Base-by-base conservation (phyloP, 2,888 invertebrate genomes). In the Leptopilina myrica region DNA sequence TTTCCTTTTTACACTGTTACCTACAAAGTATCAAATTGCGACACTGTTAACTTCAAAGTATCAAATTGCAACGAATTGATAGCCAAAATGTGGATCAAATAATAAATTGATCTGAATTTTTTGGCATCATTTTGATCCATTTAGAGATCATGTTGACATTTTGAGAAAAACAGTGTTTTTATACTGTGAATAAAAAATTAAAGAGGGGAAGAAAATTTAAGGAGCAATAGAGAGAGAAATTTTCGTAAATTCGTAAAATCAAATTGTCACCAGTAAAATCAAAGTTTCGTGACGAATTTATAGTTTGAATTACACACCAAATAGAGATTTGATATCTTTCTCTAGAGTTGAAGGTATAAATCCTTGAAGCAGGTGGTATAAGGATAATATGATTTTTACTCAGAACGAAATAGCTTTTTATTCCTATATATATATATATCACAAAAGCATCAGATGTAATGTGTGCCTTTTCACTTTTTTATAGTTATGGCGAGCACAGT, bases 361-460 rank as follows among this genome's bases (percentile, higher is more conserved):
- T 69, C 12, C 26, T 49, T 12, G 53, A 26, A 69, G 20, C 69
- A 69, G 20, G 67, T 49, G 49, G 67, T 67, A 12, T 20, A 20
- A 15, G 67, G 49, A 67, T 67, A 67, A 67, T 49, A 43, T 20
- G 49, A 67, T 69, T 53, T 69, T 69, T 69, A 53, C 53, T 69
- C 14, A 14, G 20, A 20, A 69, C 15, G 49, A 53, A 69, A 49
- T 20, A 46, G 49, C 62, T 49, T 49, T 66, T 69, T 69, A 49
- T 15, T 69, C 20, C 67, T 26, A 6, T 67, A 46, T 49, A 20
- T 53, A 49, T 26, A 6, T 67, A 46, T 49, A 20, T 53, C 67
- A 20, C 46, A 26, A 67, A 67, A 46, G 20, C 5, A 67, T 67
- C 67, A 20, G 67, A n/a, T 46, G 46, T 49, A 67, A 49, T 49